Conservation (phyloP, 2,113 vertebrate species). For the Nothobranchius kuhntae region DNA sequence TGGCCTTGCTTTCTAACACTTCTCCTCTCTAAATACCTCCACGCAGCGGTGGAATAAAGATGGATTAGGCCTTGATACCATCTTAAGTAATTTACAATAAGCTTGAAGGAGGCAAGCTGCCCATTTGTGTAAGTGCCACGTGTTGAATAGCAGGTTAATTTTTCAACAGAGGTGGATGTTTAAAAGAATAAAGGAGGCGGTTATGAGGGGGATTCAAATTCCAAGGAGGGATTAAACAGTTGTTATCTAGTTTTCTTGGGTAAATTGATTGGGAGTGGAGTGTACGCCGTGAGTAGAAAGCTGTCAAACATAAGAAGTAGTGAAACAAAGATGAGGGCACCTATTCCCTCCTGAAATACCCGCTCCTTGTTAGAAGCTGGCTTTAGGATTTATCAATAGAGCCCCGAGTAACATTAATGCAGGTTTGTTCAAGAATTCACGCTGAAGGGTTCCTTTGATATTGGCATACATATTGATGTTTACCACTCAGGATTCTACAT, state of each 20-base stretch:
- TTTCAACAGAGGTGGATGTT: conserved; percentile 89
- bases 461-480: conserved; percentile 68
- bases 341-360: conserved; percentile 54
- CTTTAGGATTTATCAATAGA: conserved; percentile 52
- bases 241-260: conserved; percentile 85
- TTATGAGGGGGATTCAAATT: conserved; percentile 83
- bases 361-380: conserved; percentile 50
- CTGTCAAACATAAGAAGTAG: conserved; percentile 50
- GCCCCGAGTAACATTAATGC: conserved; percentile 51
- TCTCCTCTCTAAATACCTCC: conserved; percentile 83
- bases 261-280: conserved; percentile 67
- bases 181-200: conserved; percentile 86
- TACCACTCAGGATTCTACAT: conserved; percentile 46
- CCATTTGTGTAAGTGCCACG: conserved; percentile 88
- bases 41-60: conserved; percentile 82
- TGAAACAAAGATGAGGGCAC: conserved; percentile 70
- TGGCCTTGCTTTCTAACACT: conserved; percentile 62
- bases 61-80: conserved; percentile 95
- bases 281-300: conserved; percentile 50
- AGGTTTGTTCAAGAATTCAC: conserved; percentile 53
- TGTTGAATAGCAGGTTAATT: conserved; percentile 88
- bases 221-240: conserved; percentile 87
- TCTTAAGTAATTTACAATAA: conserved; percentile 95
- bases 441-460: conserved; percentile 65
- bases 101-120: conserved; percentile 85